Evolutionary conservation across 2,113 vertebrate genomes (phyloP), one percentile per base, ranked within the genome.

Genomic region (Perca schrenkii): DNA sequence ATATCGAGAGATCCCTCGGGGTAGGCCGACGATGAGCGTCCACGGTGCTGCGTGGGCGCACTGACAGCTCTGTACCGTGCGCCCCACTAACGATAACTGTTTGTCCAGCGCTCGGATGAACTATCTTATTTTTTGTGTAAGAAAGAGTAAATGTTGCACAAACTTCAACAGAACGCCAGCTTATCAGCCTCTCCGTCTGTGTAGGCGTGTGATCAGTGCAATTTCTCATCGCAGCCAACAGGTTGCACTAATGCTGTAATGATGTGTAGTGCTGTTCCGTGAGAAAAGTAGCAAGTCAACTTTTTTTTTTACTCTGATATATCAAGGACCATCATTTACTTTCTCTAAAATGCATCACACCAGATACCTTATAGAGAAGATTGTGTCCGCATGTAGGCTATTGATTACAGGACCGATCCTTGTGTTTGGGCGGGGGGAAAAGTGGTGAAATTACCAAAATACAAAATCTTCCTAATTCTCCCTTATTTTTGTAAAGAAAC

Each of bases 221-320:
- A 63, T 95, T 86, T 80, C 91, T 21, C 4, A 25, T 43, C 8
- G 31, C 52, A 76, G 62, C 93, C 94, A 94, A 95, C 93, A 96
- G 94, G 94, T 94, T 92, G 93, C 93, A 91, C 90, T 93, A 87
- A 89, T 69, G 82, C 80, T 82, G 86, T 77, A 6, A 66, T 3
- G 19, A 58, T 67, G 54, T 8, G 36, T 22, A 16, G 53, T 4
- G 19, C 31, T 19, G 52, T 5, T 62, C 8, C 6, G 54, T 64
- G 12, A 68, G 50, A 49, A 82, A 84, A 85, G 87, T 85, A 17
- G 43, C 56, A 57, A 86, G 62, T 53, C n/a, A 34, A 34, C 31
- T 40, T 40, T 40, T 40, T 40, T 10, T 40, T 40, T 40, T 40
- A 10, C 60, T 61, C 61, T 3, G 40, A 17, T 54, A 8, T 3